Base-by-base conservation (phyloP, 2,888 invertebrate species). In the Trimorus sp. region DNA sequence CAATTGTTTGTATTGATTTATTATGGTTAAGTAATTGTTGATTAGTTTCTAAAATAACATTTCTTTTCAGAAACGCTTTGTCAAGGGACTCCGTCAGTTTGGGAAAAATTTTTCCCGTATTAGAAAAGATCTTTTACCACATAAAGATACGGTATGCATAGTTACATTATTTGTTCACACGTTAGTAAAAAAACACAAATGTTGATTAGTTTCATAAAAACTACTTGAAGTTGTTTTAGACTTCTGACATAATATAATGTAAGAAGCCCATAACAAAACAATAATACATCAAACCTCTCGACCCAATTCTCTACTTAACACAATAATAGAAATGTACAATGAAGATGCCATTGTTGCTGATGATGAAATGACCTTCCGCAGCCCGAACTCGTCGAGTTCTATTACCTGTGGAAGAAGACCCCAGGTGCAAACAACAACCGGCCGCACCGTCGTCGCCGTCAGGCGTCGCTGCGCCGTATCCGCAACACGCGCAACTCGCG, bases 351-450 rank as follows among this genome's bases (percentile, higher is more conserved):
- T n/a, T n/a, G n/a, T n/a, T n/a, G n/a, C n/a, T n/a, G n/a, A n/a
- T n/a, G n/a, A n/a, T n/a, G n/a, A n/a, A n/a, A n/a, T 26, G 26
- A 26, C 26, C 26, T 26, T 86, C 89, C 89, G 15, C 85, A 96
- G 96, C 96, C 98, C 73, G 99, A 99, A 92, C 93, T 99, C 89
- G 98, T 99, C 70, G 98, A 99, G 92, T 99, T 98, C 93, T 99
- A 99, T 93, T 99, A 99, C 93, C 94, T 98, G 90, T 99, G 99
- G 99, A 99, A 99, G 93, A 99, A 99, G 93, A 98, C 99, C 49
- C 98, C 99, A 16, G 98, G 98, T 88, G 99, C 99, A 83, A 97
- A 98, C 92, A 98, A 97, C 91, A 98, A 98, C 92, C 95, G 99
- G 86, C 98, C 98, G 37, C 98, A 98, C 91, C 94, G 98, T 85